Conservation (phyloP, 2,113 vertebrate species). For the Daubentonia madagascariensis region DNA sequence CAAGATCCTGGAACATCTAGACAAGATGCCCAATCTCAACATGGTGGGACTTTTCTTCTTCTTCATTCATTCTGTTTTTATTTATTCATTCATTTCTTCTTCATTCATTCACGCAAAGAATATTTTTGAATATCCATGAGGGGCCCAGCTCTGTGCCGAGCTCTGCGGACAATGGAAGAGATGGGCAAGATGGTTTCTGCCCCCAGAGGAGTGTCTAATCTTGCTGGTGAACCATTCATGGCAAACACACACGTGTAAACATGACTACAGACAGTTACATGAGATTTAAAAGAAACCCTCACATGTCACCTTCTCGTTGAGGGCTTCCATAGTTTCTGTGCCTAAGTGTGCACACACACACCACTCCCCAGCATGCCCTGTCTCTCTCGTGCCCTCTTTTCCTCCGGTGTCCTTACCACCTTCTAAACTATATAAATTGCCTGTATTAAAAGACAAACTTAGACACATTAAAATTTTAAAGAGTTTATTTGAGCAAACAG, state of each 20-base stretch:
- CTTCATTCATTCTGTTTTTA: background rate
- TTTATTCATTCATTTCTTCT: background rate
- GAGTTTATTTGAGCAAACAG: background rate
- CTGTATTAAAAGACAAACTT: background rate
- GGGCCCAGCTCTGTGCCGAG: background rate
- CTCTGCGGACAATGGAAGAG: background rate
- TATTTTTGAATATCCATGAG: background rate
- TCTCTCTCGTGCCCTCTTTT: background rate
- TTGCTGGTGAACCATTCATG: background rate
- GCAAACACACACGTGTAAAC: rapidly evolving
- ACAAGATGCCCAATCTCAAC: background rate
- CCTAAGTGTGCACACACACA: rapidly evolving
- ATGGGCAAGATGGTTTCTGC: background rate
- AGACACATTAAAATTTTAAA: background rate
- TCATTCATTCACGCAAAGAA: background rate
- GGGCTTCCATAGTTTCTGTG: background rate
- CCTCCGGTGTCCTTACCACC: background rate
- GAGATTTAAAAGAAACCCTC: background rate
- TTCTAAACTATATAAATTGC: background rate
- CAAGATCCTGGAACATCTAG: background rate
- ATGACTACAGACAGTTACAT: background rate
- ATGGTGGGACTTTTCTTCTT: background rate
- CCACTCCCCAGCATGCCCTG: background rate
- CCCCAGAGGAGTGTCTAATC: background rate
- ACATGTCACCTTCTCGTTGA: background rate